phyloP scores from a whole-genome alignment of 1,140 invertebrate species.

The Solenopsis invicta region DNA sequence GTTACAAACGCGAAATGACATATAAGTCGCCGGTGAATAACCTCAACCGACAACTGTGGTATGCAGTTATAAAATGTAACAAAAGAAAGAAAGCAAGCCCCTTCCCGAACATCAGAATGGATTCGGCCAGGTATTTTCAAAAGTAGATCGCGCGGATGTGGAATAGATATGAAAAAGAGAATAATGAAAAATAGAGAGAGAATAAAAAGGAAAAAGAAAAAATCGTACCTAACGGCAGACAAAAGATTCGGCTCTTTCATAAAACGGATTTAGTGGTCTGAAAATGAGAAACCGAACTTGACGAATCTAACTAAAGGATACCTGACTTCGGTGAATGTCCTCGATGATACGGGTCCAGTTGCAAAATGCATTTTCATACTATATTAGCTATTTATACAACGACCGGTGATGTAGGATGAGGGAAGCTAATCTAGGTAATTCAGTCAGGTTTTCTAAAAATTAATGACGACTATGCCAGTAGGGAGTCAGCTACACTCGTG shows the following conservation, averaged over 20 bases:
- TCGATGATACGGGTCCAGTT: slow-evolving; percentile 74
- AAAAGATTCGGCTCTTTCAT: neutral
- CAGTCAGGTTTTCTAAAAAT: slow-evolving; percentile 72
- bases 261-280: slow-evolving; percentile 71
- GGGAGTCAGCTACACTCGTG: no score
- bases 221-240: no score
- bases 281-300: slow-evolving; percentile 36
- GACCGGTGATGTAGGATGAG: neutral
- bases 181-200: no score
- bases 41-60: neutral
- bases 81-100: slow-evolving; percentile 10
- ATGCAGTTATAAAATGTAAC: neutral
- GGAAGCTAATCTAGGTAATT: neutral
- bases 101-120: neutral
- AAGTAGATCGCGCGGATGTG: slow-evolving; percentile 14
- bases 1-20: slow-evolving; percentile 6
- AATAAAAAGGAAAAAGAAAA: neutral
- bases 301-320: no score
- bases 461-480: slow-evolving; percentile 51
- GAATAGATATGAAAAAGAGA: no score
- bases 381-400: slow-evolving; percentile 70
- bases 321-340: slow-evolving; percentile 58
- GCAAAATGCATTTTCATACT: slow-evolving; percentile 78
- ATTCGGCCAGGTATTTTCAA: slow-evolving; percentile 15
- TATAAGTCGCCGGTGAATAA: neutral